A percentile compares a stretch with the other conserved stretches of the same genome.
Evolutionary conservation across 2,888 invertebrate species (phyloP).

Genomic region (Temnothorax ravouxi): DNA sequence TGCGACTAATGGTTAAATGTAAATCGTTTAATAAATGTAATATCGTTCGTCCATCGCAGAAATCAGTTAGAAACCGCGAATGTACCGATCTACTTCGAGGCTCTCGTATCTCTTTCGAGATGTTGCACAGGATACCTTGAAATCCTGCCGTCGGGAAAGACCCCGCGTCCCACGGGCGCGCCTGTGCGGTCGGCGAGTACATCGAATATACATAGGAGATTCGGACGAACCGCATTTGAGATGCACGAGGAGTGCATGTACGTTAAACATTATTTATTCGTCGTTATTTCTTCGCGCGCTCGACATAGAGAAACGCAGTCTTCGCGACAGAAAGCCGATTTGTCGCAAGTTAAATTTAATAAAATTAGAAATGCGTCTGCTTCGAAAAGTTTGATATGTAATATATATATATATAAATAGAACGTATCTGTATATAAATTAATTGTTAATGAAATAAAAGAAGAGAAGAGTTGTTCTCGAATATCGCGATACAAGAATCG

Average conservation of each 20-base stretch:
- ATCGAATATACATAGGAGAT: not conserved
- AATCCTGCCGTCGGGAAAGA: conserved; percentile 45
- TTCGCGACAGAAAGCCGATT: not conserved
- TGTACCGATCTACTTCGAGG: conserved; percentile 56
- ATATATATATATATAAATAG: not conserved
- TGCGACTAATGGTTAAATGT: conserved; percentile 81
- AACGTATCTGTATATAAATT: not conserved
- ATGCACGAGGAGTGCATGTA: not conserved
- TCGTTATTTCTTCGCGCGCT: not conserved
- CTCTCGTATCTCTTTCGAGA: conserved; percentile 49
- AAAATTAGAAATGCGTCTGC: not conserved
- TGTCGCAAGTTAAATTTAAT: not conserved
- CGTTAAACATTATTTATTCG: not conserved
- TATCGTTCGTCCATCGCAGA: conserved; percentile 79
- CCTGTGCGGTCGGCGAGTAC: conserved; percentile 12
- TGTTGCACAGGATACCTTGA: conserved; percentile 22
- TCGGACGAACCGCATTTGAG: not conserved
- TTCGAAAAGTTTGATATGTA: not conserved
- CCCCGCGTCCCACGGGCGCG: conserved; percentile 14
- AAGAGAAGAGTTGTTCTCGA: not conserved
- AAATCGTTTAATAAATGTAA: conserved; percentile 80
- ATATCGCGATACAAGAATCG: not conserved
- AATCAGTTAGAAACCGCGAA: conserved; percentile 78
- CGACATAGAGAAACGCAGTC: not conserved
- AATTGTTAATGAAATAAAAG: not conserved